Base-by-base conservation (phyloP, 2,888 invertebrate genomes). In the Eumerus sabulonum region DNA sequence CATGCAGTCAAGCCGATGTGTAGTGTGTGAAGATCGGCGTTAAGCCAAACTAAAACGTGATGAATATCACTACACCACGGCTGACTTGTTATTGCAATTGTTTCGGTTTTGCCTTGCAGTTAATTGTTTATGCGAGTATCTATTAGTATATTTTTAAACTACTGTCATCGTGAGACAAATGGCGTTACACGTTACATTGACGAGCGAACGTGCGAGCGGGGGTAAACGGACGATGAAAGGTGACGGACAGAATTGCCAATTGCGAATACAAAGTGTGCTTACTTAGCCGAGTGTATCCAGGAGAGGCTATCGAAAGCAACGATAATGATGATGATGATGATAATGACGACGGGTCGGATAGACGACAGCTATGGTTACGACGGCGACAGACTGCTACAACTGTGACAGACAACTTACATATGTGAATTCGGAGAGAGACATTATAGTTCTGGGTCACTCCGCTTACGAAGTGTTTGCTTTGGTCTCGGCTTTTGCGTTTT, bases 161-260 rank as follows among this genome's bases (percentile, higher is more conserved):
- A 42, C 67, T 79, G 79, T 79, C 79, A 74, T 59, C 54, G 54
- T 63, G 62, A 73, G 73, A 73, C 79, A 79, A 79, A 79, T 79
- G 79, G 79, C 79, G 73, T 79, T 79, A 79, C 73, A 79, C 73
- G 73, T 74, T 70, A 64, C 73, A 64, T 36, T 79, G 79, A 79
- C 51, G 63, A 74, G 64, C 68, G 42, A 64, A 47, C 59, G 36
- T 9, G 12, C 1, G 9, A 18, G 57, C 36, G 36, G 40, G 51
- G 45, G 18, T 60, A 59, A 48, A 17, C 53, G 47, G 62, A 63
- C 54, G 48, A 60, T 13, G 64, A 51, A 68, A 72, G 63, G 67
- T 77, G 77, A 77, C 67, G 63, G 77, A 68, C 59, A 48, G 77
- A 77, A 77, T 77, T 77, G 68, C 59, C 79, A 79, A 79, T 79